Evolutionary conservation across 2,113 vertebrate genomes (phyloP), one percentile per base, ranked within the genome.

Genomic region (Turdus rufiventris): DNA sequence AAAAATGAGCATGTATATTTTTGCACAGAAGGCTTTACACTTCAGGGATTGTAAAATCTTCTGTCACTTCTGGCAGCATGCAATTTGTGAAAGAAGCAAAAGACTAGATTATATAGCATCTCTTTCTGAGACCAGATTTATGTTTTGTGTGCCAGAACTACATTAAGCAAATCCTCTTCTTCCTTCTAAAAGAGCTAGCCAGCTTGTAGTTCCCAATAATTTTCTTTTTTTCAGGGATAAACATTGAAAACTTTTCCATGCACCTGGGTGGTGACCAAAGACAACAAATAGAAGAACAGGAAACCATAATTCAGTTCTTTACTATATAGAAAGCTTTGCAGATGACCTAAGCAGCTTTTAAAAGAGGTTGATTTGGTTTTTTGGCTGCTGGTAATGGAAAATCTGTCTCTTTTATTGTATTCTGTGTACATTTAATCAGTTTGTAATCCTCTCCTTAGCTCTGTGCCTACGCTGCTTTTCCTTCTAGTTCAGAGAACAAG

Each of bases 211-310:
- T 84, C 93, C 92, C 61, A 42, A 87, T 50, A 66, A 73, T 95
- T 90, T 92, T 96, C 63, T 89, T 93, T 89, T 89, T 93, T 94
- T 68, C 48, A 62, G 60, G 68, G 91, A 90, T 94, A 96, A 96
- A 96, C 53, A 53, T 95, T 47, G 72, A 93, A 93, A 95, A 95
- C 82, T 93, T 97, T 95, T 97, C 95, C 91, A 53, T 92, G 75
- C 78, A 97, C 97, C 97, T 97, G 95, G 90, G 73, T 70, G 54
- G 43, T 94, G 88, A 96, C 91, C 91, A 95, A 96, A 84, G 82
- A 78, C 92, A 96, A 95, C 95, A 96, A 97, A 91, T 72, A 96
- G 75, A 4, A 7, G 93, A 95, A 95, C 91, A 96, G 96, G 96
- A 97, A 97, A 61, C 53, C 68, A 79, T 96, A 89, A 92, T 85